Evolutionary conservation across 2,888 invertebrate species (phyloP).

Genomic region (Harpalus rubripes): DNA sequence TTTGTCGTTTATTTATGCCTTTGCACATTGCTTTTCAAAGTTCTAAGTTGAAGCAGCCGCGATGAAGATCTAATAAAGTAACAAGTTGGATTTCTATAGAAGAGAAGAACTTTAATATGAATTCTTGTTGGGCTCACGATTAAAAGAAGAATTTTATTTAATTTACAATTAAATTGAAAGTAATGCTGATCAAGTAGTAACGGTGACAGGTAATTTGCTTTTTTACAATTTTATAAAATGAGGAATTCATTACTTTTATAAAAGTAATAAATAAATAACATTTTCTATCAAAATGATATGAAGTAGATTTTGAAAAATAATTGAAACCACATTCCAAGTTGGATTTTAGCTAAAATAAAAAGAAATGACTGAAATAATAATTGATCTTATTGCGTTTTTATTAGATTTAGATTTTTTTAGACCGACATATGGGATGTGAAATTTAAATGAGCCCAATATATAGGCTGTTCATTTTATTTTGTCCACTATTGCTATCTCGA

Average conservation of each 20-base stretch:
- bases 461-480: no score
- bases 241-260: no score
- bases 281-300: not conserved
- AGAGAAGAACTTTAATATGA: slow-evolving; percentile 9
- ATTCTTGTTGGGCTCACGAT: not conserved
- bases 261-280: not conserved
- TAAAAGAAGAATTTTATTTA: not conserved
- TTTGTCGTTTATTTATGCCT: slow-evolving; percentile 53
- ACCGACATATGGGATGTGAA: no score
- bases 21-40: slow-evolving; percentile 49
- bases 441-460: no score
- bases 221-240: not conserved
- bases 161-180: slow-evolving; percentile 1
- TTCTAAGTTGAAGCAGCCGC: not conserved
- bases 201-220: not conserved
- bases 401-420: no score
- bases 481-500: no score
- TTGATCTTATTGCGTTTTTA: no score
- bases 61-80: slow-evolving; percentile 6
- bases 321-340: no score
- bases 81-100: slow-evolving; percentile 17
- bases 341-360: not conserved
- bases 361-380: no score
- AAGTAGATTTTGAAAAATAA: no score
- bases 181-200: not conserved